Base-by-base conservation (phyloP, 2,113 vertebrate genomes). In the Xyrauchen texanus region DNA sequence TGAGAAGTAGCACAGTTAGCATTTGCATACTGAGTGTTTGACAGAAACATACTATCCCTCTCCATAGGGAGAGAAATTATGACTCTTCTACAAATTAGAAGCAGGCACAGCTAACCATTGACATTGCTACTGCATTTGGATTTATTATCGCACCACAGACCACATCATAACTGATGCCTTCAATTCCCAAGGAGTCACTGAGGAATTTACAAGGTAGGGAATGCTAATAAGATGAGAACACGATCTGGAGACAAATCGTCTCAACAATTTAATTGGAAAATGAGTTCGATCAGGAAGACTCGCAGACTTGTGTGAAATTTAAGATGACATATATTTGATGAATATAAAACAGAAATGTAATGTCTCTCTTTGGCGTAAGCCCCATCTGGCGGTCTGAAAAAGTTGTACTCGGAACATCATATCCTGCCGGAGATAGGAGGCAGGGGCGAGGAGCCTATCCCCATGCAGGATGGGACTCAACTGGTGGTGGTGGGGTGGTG, bases 261-360 rank as follows among this genome's bases (percentile, higher is more conserved):
- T 85, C 68, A 81, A 89, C 89, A 82, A 88, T 89, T 91, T 89
- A 85, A 86, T 82, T 88, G 89, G 79, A 89, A 93, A 94, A 86
- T 7, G 62, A 85, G 82, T 83, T 34, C 21, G n/a, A n/a, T n/a
- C n/a, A n/a, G n/a, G n/a, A n/a, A n/a, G n/a, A n/a, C n/a, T n/a
- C n/a, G n/a, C n/a, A n/a, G n/a, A n/a, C n/a, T n/a, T n/a, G n/a
- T n/a, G n/a, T n/a, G n/a, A n/a, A n/a, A n/a, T n/a, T n/a, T n/a
- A n/a, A n/a, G n/a, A n/a, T n/a, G n/a, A n/a, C n/a, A n/a, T n/a
- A n/a, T n/a, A n/a, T n/a, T n/a, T n/a, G n/a, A n/a, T n/a, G n/a
- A n/a, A n/a, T n/a, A n/a, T n/a, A n/a, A n/a, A n/a, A n/a, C n/a
- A n/a, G n/a, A n/a, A n/a, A n/a, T n/a, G n/a, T n/a, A n/a, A n/a